Base-by-base conservation (phyloP, 2,888 invertebrate genomes). In the Drosophila leonis region DNA sequence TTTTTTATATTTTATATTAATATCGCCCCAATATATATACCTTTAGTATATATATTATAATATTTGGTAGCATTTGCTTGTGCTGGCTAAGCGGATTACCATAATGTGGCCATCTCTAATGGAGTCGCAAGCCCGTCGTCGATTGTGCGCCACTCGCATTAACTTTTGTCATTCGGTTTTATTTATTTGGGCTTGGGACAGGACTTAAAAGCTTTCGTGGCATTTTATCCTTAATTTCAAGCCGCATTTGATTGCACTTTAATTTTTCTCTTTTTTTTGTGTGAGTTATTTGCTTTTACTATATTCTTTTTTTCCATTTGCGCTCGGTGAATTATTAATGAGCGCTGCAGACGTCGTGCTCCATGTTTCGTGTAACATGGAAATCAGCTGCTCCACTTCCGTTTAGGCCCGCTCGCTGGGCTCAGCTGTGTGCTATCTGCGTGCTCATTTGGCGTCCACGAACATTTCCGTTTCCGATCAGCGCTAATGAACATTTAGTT, bases 401-500 rank as follows among this genome's bases (percentile, higher is more conserved):
- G 44, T 9, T 54, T 29, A 15, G 39, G 54, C 39, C 39, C 27
- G 27, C 10, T 7, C 13, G 52, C 54, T 10, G 35, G 39, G 8
- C 8, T 24, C 46, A n/a, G 54, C 1, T 37, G 52, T 10, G 51
- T 13, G 33, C 48, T 49, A 64, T 68, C 75, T 49, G 63, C 35
- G 35, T 15, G 76, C 63, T 68, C 74, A 78, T 71, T 75, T 75
- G 66, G 69, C 29, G 51, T 60, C 56, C 67, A 60, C 69, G 61
- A 48, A 65, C 63, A 63, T 72, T 82, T 88, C 83, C 87, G 78
- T 52, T 82, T 90, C 80, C 81, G 88, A 90, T 89, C 80, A 75
- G 66, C 87, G 77, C 85, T 89, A 89, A 88, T 89, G 90, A 88
- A 83, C 75, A 78, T 83, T 86, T 72, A 65, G 83, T 71, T 70